These are phyloP conservation scores for Neoniphon sammara DNA, from an alignment of 2,797 vertebrate species.

Conservation along the genomic window DNA sequence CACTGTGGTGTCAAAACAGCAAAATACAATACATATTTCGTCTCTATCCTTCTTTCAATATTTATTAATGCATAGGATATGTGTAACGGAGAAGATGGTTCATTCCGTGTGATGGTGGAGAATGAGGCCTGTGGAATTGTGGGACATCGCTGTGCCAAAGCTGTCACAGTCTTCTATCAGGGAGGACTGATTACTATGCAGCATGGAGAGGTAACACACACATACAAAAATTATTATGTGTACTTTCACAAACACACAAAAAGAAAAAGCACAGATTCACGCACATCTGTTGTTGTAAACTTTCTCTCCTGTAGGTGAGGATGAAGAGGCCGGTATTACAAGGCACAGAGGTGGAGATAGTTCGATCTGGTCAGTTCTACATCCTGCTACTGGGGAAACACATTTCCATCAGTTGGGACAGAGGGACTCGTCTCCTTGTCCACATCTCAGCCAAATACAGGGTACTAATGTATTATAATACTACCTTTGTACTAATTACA, in stretches of 20 bases:
- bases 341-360: constrained; percentile 86
- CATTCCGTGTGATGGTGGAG: constrained; percentile 91
- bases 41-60: background rate
- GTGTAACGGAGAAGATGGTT: constrained; percentile 86
- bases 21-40: background rate
- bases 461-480: constrained; percentile 50
- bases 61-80: constrained; percentile 84
- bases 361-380: constrained; percentile 90
- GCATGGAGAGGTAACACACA: constrained; percentile 83
- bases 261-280: background rate
- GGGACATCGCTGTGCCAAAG: constrained; percentile 90
- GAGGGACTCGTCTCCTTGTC: constrained; percentile 85
- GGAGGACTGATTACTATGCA: constrained; percentile 89
- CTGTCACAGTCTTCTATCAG: constrained; percentile 85
- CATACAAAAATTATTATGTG: background rate
- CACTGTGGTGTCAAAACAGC: background rate
- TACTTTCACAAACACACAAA: background rate
- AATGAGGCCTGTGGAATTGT: constrained; percentile 91
- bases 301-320: constrained; percentile 82
- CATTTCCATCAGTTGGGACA: constrained; percentile 93
- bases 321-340: constrained; percentile 86
- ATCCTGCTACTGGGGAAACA: constrained; percentile 87
- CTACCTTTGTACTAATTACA: background rate
- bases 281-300: background rate
- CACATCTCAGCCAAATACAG: constrained; percentile 87